phyloP scores from a whole-genome alignment of 2,888 invertebrate species.

The Tenthredo amoena region DNA sequence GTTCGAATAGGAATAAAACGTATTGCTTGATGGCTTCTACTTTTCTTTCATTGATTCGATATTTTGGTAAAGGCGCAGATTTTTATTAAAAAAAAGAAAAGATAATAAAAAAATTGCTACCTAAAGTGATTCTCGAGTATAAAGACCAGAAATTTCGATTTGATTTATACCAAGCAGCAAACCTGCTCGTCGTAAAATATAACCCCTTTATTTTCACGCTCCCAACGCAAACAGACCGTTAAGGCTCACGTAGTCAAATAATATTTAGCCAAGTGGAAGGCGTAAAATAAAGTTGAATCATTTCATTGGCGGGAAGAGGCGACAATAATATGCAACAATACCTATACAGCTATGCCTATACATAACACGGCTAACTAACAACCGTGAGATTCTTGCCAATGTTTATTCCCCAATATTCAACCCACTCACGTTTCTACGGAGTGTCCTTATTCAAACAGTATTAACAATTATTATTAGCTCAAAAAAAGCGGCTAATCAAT shows the following conservation, averaged over 20 bases:
- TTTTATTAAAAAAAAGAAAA: neutral
- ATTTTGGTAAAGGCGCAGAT: neutral
- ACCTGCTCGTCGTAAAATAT: slow-evolving; percentile 41
- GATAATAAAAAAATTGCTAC: neutral
- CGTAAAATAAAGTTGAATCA: slow-evolving; percentile 42
- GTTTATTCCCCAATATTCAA: neutral
- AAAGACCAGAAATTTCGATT: slow-evolving; percentile 17
- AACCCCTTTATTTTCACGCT: slow-evolving; percentile 47
- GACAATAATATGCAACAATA: slow-evolving; percentile 46
- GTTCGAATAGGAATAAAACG: neutral
- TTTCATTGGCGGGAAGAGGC: neutral
- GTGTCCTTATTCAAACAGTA: neutral
- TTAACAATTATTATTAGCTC: neutral
- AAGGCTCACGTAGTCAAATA: slow-evolving; percentile 61
- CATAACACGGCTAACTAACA: slow-evolving; percentile 1
- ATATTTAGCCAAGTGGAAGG: slow-evolving; percentile 68
- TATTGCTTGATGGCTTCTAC: neutral
- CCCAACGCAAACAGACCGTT: slow-evolving; percentile 55
- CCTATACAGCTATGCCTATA: neutral
- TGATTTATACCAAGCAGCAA: slow-evolving; percentile 12
- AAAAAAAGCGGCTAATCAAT: neutral
- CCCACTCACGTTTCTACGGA: neutral
- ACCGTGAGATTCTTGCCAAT: neutral
- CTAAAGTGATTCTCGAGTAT: neutral
- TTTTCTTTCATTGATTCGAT: neutral